Evolutionary conservation across 2,797 vertebrate species (phyloP).

Genomic region (Chiroxiphia lanceolata): DNA sequence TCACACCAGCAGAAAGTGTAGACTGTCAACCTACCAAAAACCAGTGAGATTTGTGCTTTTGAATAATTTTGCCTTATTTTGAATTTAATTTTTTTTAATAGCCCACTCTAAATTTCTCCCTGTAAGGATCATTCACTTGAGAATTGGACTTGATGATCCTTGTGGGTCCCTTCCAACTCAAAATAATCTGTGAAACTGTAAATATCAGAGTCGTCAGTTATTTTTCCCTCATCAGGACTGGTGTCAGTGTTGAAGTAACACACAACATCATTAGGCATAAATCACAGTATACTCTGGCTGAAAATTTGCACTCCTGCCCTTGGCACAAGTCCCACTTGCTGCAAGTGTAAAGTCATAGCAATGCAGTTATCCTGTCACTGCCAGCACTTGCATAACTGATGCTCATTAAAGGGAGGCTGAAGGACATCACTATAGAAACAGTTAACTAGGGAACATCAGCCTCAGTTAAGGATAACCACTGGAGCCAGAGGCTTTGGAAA

Average conservation of each 20-base stretch:
- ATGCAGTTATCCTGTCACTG: not conserved
- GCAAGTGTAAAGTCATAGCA: not conserved
- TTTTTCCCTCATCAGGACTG: not conserved
- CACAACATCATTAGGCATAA: not conserved
- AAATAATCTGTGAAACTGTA: not conserved
- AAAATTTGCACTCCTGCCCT: not conserved
- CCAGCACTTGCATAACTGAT: not conserved
- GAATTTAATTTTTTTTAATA: not conserved
- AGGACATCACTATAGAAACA: conserved; percentile 17
- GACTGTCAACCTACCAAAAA: not conserved
- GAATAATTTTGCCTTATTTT: not conserved
- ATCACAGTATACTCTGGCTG: not conserved
- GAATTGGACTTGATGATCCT: not conserved
- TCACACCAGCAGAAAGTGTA: not conserved
- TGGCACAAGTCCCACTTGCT: not conserved
- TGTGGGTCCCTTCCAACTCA: not conserved
- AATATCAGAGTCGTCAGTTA: not conserved
- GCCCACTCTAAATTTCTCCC: not conserved
- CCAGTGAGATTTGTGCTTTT: not conserved
- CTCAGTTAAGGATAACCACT: not conserved
- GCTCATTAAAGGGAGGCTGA: conserved; percentile 6
- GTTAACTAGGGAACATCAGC: conserved; percentile 4
- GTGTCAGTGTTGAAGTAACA: not conserved
- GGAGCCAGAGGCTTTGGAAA: not conserved
- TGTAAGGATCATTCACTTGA: not conserved